Conservation (phyloP, 1,140 invertebrate genomes). For the Neodiprion lecontei region DNA sequence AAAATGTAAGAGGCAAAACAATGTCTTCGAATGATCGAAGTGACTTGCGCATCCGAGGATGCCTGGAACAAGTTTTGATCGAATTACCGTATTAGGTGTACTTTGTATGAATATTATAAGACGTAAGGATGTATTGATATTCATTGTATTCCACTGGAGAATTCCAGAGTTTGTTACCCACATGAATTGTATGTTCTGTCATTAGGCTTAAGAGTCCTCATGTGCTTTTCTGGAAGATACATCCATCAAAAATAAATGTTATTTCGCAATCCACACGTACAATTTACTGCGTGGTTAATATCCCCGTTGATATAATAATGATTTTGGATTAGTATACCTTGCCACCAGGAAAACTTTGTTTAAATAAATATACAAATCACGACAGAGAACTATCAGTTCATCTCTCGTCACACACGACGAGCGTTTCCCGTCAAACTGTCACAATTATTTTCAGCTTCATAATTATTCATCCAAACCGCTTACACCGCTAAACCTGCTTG, state of each 20-base stretch:
- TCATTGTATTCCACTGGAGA: background rate
- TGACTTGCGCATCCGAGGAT: background rate
- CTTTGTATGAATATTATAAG: background rate
- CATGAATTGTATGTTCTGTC: background rate
- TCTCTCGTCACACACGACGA: background rate
- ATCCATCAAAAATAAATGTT: constrained; percentile 13
- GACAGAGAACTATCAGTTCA: too few relatives aligned
- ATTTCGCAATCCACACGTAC: background rate
- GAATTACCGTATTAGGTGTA: background rate
- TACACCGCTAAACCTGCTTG: too few relatives aligned
- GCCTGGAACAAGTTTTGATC: background rate
- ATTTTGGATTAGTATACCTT: background rate
- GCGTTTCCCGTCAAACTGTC: background rate
- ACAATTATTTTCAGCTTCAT: too few relatives aligned
- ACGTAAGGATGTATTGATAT: background rate
- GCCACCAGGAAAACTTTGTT: background rate
- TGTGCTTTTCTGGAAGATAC: constrained; percentile 9
- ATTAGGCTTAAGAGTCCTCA: background rate
- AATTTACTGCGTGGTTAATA: background rate
- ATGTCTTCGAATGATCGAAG: too few relatives aligned
- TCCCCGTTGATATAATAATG: background rate
- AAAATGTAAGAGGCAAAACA: too few relatives aligned
- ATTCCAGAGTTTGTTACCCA: background rate
- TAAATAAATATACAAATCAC: background rate
- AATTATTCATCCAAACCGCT: too few relatives aligned